Evolutionary conservation across 1,140 invertebrate species (phyloP).

Genomic region (Drosophila jambulina): DNA sequence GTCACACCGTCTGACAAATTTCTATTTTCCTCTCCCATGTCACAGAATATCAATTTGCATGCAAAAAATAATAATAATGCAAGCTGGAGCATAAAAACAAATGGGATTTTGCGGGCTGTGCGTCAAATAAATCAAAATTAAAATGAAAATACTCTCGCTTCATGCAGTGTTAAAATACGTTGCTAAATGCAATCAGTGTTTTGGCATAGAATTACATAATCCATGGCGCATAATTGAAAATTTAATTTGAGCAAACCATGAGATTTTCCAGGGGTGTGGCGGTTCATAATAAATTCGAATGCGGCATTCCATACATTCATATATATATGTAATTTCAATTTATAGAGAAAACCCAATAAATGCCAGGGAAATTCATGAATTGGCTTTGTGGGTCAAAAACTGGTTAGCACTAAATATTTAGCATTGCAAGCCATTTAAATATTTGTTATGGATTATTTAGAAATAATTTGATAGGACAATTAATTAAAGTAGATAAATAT

Average conservation of each 20-base stretch:
- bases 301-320: constrained; percentile 28
- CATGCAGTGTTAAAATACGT: constrained; percentile 19
- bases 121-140: constrained; percentile 48
- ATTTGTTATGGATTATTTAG: neutral
- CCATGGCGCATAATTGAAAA: constrained; percentile 61
- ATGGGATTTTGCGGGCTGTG: constrained; percentile 14
- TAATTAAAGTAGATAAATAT: neutral
- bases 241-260: constrained; percentile 43
- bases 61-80: constrained; percentile 22
- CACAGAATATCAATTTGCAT: constrained; percentile 62
- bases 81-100: constrained; percentile 17
- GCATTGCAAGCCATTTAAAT: neutral
- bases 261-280: neutral
- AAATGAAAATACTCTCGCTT: constrained; percentile 26
- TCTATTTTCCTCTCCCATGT: constrained; percentile 7
- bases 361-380: constrained; percentile 7
- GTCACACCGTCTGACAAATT: constrained; percentile 40
- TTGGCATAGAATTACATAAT: constrained; percentile 54
- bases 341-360: constrained; percentile 14
- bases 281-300: constrained; percentile 6
- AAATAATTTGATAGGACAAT: neutral
- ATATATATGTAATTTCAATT: constrained; percentile 33
- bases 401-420: constrained; percentile 13
- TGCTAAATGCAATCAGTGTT: constrained; percentile 50
- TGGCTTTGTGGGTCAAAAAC: constrained; percentile 8